Conservation (phyloP, 2,113 vertebrate species). For the Clinocottus analis region DNA sequence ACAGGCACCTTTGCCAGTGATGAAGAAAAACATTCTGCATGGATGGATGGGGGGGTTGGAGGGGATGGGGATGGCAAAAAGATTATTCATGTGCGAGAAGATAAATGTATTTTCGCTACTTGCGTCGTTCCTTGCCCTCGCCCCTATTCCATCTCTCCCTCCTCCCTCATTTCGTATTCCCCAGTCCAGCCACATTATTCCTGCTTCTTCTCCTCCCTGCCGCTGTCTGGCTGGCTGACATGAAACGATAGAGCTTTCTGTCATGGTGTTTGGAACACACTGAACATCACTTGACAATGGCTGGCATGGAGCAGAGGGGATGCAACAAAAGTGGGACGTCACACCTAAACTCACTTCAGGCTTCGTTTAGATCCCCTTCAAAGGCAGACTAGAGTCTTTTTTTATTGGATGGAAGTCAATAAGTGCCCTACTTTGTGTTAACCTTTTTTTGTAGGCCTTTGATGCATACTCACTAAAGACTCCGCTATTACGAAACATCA, state of each 20-base stretch:
- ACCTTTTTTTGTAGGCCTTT: slow-evolving; percentile 16
- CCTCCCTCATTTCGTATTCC: slow-evolving; percentile 62
- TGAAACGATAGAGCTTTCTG: slow-evolving; percentile 64
- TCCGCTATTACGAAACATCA: slow-evolving; percentile 34
- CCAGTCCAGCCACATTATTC: slow-evolving; percentile 57
- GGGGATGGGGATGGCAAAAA: slow-evolving; percentile 18
- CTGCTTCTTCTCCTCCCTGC: slow-evolving; percentile 49
- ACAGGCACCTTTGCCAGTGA: slow-evolving; percentile 43
- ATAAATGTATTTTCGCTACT: slow-evolving; percentile 67
- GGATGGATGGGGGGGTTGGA: not conserved
- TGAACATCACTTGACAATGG: slow-evolving; percentile 69
- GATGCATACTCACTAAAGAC: slow-evolving; percentile 42
- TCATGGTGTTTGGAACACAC: slow-evolving; percentile 61
- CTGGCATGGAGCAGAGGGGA: slow-evolving; percentile 49
- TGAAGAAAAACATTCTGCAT: slow-evolving; percentile 69
- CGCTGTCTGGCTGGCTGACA: slow-evolving; percentile 66
- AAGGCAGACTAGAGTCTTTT: slow-evolving; percentile 40
- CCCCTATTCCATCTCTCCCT: slow-evolving; percentile 31
- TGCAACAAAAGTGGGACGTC: slow-evolving; percentile 17
- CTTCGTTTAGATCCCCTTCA: slow-evolving; percentile 71
- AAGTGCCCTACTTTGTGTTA: slow-evolving; percentile 29
- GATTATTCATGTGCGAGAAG: slow-evolving; percentile 64
- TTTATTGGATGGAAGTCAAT: slow-evolving; percentile 51
- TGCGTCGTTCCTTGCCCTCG: slow-evolving; percentile 39
- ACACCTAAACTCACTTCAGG: slow-evolving; percentile 54